Evolutionary conservation across 1,140 invertebrate genomes (phyloP).

Genomic region (Octopus sinensis): DNA sequence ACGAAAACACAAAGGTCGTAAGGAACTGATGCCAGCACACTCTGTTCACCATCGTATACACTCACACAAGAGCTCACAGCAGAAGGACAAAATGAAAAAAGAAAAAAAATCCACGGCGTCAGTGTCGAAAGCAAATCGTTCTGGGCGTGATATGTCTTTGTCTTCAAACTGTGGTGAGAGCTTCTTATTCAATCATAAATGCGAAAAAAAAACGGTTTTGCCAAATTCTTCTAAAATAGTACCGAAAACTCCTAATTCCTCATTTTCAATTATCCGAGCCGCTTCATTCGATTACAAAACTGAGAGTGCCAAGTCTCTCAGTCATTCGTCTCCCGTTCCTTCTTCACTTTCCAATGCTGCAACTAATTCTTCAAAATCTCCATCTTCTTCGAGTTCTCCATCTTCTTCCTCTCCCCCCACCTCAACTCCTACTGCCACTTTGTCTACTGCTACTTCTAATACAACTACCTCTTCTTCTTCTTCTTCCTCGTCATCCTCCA

Average conservation of each 20-base stretch:
- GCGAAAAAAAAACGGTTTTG: neutral
- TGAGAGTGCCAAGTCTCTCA: neutral
- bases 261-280: slow-evolving; percentile 4
- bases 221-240: neutral
- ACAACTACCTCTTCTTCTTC: too few relatives aligned
- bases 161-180: neutral
- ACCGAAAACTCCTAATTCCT: slow-evolving; percentile 14
- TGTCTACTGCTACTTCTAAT: too few relatives aligned
- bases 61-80: neutral
- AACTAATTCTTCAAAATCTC: too few relatives aligned
- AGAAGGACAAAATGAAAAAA: neutral
- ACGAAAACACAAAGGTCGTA: slow-evolving; percentile 4
- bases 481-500: too few relatives aligned
- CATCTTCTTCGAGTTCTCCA: too few relatives aligned
- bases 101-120: neutral
- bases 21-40: neutral
- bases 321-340: neutral
- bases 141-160: neutral
- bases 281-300: slow-evolving; percentile 1
- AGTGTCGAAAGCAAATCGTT: neutral
- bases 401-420: too few relatives aligned
- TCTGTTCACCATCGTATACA: neutral
- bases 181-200: neutral
- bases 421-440: too few relatives aligned
- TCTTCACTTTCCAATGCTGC: neutral